Percentiles rank a stretch among this genome's conserved stretches.
Evolutionary conservation across 37 sponge, comb jelly and placozoan genomes (phyloP).

Genomic region (Amphimedon queenslandica): DNA sequence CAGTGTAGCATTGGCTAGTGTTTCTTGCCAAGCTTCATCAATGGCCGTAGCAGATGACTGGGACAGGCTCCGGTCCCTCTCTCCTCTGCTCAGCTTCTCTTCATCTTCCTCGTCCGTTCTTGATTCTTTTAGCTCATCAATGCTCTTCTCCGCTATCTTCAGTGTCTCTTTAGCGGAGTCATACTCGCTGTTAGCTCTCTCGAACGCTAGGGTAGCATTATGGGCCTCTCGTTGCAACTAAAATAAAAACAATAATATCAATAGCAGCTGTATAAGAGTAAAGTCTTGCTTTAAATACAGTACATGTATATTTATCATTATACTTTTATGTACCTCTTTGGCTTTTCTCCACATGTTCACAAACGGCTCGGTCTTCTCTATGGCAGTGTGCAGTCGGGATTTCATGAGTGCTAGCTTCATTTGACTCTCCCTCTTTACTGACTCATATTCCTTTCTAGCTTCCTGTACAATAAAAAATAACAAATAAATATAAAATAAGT

Average conservation of each 20-base stretch:
- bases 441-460: neutral
- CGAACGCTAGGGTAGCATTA: conserved; percentile 28
- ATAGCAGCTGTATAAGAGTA: neutral
- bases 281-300: neutral
- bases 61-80: too few species aligned
- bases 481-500: too few species aligned
- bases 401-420: neutral
- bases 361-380: conserved; percentile 40
- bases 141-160: conserved; percentile 24
- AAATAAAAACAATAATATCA: too few species aligned
- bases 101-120: neutral
- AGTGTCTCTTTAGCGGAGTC: conserved; percentile 54
- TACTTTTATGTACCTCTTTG: conserved; percentile 16
- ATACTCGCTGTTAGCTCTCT: conserved; percentile 43
- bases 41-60: conserved; percentile 14
- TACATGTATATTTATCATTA: conserved; percentile 1
- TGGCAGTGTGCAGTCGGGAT: conserved; percentile 8
- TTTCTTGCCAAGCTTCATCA: conserved; percentile 53
- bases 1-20: conserved; percentile 55
- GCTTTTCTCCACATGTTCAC: conserved; percentile 23
- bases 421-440: conserved; percentile 1
- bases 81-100: neutral
- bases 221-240: conserved; percentile 36
- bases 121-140: neutral
- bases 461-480: too few species aligned